Evolutionary conservation across 2,888 invertebrate genomes (phyloP), one percentile per base, ranked within the genome.

Genomic region (Ectemnius cavifrons): DNA sequence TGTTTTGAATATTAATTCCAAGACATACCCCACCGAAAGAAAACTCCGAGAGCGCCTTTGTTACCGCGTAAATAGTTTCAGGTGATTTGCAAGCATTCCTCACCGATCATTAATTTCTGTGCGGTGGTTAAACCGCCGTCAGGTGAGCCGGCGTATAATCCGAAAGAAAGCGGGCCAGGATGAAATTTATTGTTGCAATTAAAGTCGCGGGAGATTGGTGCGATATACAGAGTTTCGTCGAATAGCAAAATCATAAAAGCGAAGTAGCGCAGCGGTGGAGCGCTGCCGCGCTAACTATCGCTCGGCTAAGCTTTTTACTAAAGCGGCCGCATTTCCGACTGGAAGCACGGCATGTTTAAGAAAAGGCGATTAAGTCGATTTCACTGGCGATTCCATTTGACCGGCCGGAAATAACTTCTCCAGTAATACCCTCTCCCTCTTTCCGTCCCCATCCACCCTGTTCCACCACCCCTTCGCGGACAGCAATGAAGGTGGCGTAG

Each of bases 331-430:
- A 37, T 37, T 37, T 37, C 37, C 37, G 37, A 37, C 37, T 37
- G 37, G 37, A 37, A 37, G 37, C 37, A 37, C 8, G 52, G n/a
- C 14, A 14, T 52, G 16, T 60, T 60, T 60, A 27, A n/a, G 37
- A 28, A 27, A 28, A 23, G 27, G 23, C 8, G 28, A n/a, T 20
- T 23, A 16, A 52, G 49, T 56, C 52, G 52, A 49, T 59, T 47
- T 52, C 61, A 8, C 2, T 6, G 37, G 56, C 27, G 52, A 16
- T 27, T 49, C 64, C 28, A 73, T 64, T 52, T 47, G 27, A 18
- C 56, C 37, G 47, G 63, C 56, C 70, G 27, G 77, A 65, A 61
- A 72, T 68, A 73, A 76, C 66, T 73, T 68, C 57, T 37, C 58
- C 65, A 28, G 37, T 66, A 69, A 70, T 73, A 63, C 52, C 63